Percentiles rank a stretch among this genome's conserved stretches.
Evolutionary conservation across 2,113 vertebrate genomes (phyloP).

Genomic region (Thalassoma bifasciatum): DNA sequence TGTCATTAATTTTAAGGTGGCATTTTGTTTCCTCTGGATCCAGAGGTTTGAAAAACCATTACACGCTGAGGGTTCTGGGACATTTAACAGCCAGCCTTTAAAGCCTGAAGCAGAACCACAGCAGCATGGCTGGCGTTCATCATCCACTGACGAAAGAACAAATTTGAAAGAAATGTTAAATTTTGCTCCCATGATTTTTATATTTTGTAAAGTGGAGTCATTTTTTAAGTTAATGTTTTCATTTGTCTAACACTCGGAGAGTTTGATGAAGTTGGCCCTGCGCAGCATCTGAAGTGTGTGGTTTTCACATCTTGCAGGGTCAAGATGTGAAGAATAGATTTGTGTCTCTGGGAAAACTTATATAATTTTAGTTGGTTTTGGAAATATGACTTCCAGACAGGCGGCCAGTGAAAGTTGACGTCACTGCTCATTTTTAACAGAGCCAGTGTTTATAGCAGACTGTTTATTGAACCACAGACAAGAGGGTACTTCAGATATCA

Average conservation of each 20-base stretch:
- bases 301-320: not conserved
- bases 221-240: constrained; percentile 29
- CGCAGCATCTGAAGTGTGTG: constrained; percentile 21
- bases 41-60: constrained; percentile 59
- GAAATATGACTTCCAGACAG: constrained; percentile 37
- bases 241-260: constrained; percentile 22
- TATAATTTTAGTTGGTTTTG: constrained; percentile 60
- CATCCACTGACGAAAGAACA: constrained; percentile 18
- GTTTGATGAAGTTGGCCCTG: constrained; percentile 46
- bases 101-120: constrained; percentile 12
- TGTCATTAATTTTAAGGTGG: constrained; percentile 71
- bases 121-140: constrained; percentile 47
- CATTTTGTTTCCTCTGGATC: constrained; percentile 59
- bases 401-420: constrained; percentile 27
- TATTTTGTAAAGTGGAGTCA: constrained; percentile 58
- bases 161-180: constrained; percentile 29
- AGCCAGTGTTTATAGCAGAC: not conserved
- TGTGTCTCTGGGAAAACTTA: constrained; percentile 51
- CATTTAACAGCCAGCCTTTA: constrained; percentile 67
- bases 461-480: not conserved
- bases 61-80: constrained; percentile 33
- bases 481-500: too few relatives aligned
- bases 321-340: constrained; percentile 43
- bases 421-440: constrained; percentile 19
- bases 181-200: not conserved